Evolutionary conservation across 2,797 vertebrate species (phyloP).

Genomic region (Arctocebus calabarensis): DNA sequence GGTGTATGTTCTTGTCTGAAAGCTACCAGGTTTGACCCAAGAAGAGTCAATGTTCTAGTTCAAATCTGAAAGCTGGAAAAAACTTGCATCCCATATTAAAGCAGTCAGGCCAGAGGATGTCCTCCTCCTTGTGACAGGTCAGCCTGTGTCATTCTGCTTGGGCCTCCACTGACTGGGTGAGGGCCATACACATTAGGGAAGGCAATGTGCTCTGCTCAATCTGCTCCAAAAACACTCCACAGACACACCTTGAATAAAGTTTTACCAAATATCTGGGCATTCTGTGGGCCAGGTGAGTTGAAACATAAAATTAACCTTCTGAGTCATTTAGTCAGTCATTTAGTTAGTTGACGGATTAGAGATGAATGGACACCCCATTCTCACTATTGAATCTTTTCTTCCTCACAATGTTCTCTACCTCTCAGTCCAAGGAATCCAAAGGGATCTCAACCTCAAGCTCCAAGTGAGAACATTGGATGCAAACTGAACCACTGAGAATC

Average conservation of each 20-base stretch:
- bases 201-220: neutral
- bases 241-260: neutral
- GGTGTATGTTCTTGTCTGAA: neutral
- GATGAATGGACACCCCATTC: neutral
- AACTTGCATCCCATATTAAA: neutral
- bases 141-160: neutral
- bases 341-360: neutral
- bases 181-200: rapidly evolving
- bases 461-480: neutral
- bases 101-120: neutral
- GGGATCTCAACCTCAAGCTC: neutral
- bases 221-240: neutral
- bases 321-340: neutral
- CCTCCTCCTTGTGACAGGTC: neutral
- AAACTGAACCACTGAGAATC: neutral
- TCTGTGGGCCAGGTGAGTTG: neutral
- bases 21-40: neutral
- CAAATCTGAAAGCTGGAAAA: neutral
- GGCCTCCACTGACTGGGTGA: neutral
- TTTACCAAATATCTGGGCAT: neutral
- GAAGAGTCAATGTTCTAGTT: neutral
- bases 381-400: neutral
- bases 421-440: neutral
- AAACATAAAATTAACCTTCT: neutral
- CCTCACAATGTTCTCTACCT: neutral